phyloP scores from a whole-genome alignment of 2,797 vertebrate genomes.

The Ispidina lecontei region DNA sequence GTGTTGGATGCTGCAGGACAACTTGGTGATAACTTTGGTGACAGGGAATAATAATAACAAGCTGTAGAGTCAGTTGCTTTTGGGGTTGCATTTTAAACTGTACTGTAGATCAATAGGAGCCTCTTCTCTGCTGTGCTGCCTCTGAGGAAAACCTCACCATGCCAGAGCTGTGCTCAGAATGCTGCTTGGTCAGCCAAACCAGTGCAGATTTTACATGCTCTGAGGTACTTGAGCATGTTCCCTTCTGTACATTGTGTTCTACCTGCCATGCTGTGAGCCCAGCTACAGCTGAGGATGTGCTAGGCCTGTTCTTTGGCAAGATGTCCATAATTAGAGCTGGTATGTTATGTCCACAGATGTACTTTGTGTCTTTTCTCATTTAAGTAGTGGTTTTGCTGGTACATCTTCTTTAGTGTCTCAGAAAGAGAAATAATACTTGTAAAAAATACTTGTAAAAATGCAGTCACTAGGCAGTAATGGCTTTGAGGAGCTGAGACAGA shows the following conservation, averaged over 20 bases:
- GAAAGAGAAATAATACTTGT: too few species aligned
- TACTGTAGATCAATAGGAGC: neutral
- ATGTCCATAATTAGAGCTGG: neutral
- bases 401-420: neutral
- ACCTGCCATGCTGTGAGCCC: neutral
- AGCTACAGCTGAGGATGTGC: neutral
- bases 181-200: neutral
- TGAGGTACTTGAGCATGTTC: neutral
- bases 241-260: neutral
- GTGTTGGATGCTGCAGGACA: neutral
- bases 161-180: neutral
- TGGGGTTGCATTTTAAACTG: neutral
- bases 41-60: neutral
- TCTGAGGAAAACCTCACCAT: neutral
- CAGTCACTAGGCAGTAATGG: neutral
- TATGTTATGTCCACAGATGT: neutral
- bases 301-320: neutral
- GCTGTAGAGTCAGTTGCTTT: neutral
- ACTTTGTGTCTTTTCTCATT: neutral
- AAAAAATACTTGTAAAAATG: neutral
- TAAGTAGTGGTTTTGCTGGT: neutral
- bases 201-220: rapidly evolving
- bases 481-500: neutral
- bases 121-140: neutral
- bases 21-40: neutral